Evolutionary conservation across 2,797 vertebrate species (phyloP), one percentile per base, ranked within the genome.

Genomic region (Varecia variegata): DNA sequence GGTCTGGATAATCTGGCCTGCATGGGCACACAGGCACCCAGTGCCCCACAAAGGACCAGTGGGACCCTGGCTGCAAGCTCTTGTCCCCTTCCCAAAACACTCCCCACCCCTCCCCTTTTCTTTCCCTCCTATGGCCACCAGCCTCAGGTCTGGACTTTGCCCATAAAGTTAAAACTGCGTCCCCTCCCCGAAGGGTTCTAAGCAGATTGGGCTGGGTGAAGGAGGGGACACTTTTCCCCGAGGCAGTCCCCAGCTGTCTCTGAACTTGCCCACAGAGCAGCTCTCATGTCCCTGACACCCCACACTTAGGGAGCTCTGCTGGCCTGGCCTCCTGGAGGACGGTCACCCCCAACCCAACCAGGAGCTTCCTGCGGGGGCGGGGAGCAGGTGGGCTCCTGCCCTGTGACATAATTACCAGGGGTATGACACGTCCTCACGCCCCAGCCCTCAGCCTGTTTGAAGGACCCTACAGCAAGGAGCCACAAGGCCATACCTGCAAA

Each of bases 1-100:
- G 17, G 7, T 52, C 35, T 88, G 94, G 50, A 97, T 47, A 77
- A 97, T 90, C 94, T 98, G 97, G 25, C 97, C 97, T 97, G 40
- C 0, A 1, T 38, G 45, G 45, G 17, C 6, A 47, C 91, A 86
- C 38, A 79, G 35, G 25, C 2, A 11, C 27, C 90, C 81, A 93
- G 70, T 45, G 43, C 35, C 21, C 86, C 38, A 1, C 13, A 11
- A n/a, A 21, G 38, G 32, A 20, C 38, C n/a, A 13, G 1, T 2
- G 35, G 52, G 35, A 3, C 21, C 54, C 89, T 8, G 0, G 13
- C 38, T 38, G 12, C 15, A 13, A 35, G 23, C 40, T 32, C 45
- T 8, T 2, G 7, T 2, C 2, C 32, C 5, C 27, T 7, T 38
- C 60, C 74, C n/a, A 4, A 32, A 60, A 15, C 30, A 68, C 20